Percentiles rank a stretch among this genome's conserved stretches.
Conservation (phyloP, 2,888 invertebrate genomes). For the Drosophila suboccidentalis region DNA sequence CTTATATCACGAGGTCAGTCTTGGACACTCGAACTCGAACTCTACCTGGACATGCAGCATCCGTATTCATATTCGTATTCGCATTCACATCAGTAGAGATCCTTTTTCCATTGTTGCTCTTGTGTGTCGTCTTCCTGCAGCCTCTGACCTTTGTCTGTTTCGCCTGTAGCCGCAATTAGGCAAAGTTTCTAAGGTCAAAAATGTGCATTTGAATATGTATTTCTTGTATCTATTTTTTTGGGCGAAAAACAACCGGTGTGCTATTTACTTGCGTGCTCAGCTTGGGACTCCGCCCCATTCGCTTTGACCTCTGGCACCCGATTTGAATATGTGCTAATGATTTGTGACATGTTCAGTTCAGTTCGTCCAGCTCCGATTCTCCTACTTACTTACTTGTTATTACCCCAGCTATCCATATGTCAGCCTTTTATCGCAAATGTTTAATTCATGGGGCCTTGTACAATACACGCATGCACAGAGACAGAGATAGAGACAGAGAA, state of each 20-base stretch:
- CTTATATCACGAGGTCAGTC: constrained; percentile 68
- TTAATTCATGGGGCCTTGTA: constrained; percentile 67
- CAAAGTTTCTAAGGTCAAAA: constrained; percentile 66
- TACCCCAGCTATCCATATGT: constrained; percentile 12
- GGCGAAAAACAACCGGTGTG: constrained; percentile 29
- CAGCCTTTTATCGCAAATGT: constrained; percentile 71
- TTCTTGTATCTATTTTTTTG: neutral
- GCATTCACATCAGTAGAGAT: constrained; percentile 32
- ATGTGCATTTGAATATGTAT: constrained; percentile 66
- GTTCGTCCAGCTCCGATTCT: constrained; percentile 10
- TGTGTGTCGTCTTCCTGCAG: constrained; percentile 50
- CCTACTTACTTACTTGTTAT: constrained; percentile 8
- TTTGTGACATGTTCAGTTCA: constrained; percentile 69
- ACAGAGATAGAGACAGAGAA: neutral
- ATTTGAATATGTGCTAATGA: constrained; percentile 81
- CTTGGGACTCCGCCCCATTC: constrained; percentile 39
- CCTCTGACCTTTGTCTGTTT: constrained; percentile 68
- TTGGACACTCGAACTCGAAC: constrained; percentile 55
- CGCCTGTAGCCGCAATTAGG: constrained; percentile 75
- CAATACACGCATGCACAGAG: constrained; percentile 21
- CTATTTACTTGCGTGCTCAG: constrained; percentile 20
- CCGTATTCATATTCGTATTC: constrained; percentile 8
- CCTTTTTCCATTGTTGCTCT: constrained; percentile 19
- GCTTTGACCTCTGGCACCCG: constrained; percentile 50
- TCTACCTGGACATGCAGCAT: constrained; percentile 53